Evolutionary conservation across 2,113 vertebrate genomes (phyloP), one percentile per base, ranked within the genome.

Genomic region (Carassius carassius): DNA sequence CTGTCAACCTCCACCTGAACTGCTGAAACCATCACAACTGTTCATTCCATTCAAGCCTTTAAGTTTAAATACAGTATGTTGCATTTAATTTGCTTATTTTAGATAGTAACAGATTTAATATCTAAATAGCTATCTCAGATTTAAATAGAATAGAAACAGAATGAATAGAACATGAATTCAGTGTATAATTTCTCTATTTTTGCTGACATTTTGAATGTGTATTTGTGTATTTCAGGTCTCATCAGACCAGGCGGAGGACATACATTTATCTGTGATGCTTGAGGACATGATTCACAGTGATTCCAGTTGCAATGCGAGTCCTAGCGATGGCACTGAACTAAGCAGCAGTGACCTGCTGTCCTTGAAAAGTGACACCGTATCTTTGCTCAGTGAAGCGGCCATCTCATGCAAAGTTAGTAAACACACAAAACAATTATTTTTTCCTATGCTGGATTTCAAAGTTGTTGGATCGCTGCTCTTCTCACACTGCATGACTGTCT

Each of bases 361-460:
- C 25, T 88, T 91, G 69, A 92, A 23, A 77, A 92, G 89, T 76
- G 91, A 93, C 85, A 89, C 86, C 0, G 7, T 89, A 1, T 93
- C 91, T 25, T 70, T 93, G 67, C 21, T 83, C 84, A 91, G 91
- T 4, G 90, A 92, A 60, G 25, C 56, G 2, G 37, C 84, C 17
- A 1, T 78, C 80, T 92, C 89, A 84, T 85, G 88, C 81, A 90
- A 70, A 87, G 94, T 93, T 86, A 92, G 89, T 14, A 76, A 25
- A 51, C 4, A 51, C 41, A 44, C 14, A 47, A 47, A 60, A n/a
- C 56, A n/a, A n/a, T 60, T n/a, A 3, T 60, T 60, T 60, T 21
- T 10, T 60, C 1, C 21, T n/a, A n/a, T 58, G 54, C 7, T 29
- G 29, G 29, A 29, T n/a, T n/a, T n/a, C n/a, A n/a, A n/a, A n/a